Base-by-base conservation (phyloP, 30 jellyfish, hydroid and myxozoan species). In the Aurelia aurita region DNA sequence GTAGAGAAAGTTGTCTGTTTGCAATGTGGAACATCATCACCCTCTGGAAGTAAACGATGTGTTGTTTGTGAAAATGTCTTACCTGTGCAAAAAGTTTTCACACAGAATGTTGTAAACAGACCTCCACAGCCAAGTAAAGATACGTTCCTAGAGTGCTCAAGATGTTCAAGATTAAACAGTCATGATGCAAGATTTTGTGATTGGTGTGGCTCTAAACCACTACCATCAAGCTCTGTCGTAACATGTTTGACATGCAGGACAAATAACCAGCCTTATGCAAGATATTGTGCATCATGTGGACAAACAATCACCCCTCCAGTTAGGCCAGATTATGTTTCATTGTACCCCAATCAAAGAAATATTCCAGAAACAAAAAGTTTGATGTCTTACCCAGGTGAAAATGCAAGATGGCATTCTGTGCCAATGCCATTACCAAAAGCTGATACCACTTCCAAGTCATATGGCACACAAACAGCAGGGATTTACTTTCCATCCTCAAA, bases 181-280 rank as follows among this genome's bases (percentile, higher is more conserved):
- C 89, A 77, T 72, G 90, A 93, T 88, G 98, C 98, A 45, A 76
- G 98, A 22, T 93, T 71, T 70, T 93, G 98, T 88, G 98, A 93
- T 58, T 93, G 98, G 98, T 93, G 98, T 77, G 97, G 98, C 5
- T 71, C 92, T 57, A 87, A 79, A 63, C 97, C 98, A 26, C 49
- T 68, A 20, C 88, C 96, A 25, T 65, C 89, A 44, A 72, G 84
- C 43, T 68, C 94, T 5, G 91, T 89, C 11, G 88, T 87, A 1
- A 64, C 91, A 29, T 93, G 98, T 66, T 47, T 59, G 14, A 70
- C 74, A 72, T 93, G 98, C 44, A 80, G 87, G 39, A 72, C 93
- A 1, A 39, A 60, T 57, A 93, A 87, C 66, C 90, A 69, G 39
- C 80, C 89, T 18, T 76, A 83, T 84, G 90, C 96, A 31, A 75